Percentiles rank a stretch among this genome's conserved stretches.
These are phyloP conservation scores for Agelastica alni DNA, from an alignment of 2,888 invertebrate species.

Conservation along the genomic window DNA sequence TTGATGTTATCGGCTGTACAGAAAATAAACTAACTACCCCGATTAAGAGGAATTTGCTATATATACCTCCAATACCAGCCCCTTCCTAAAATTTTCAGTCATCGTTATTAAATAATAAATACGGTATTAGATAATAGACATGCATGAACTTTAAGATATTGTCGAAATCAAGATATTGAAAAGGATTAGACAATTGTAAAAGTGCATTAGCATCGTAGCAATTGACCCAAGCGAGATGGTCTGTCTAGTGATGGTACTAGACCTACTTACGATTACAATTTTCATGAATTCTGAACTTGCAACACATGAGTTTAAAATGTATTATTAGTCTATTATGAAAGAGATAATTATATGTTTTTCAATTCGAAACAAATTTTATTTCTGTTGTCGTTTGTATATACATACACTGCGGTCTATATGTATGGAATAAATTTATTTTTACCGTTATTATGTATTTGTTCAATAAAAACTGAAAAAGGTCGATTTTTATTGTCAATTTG, in stretches of 20 bases:
- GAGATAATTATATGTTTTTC: too few relatives aligned
- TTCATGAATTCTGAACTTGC: neutral
- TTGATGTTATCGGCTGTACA: neutral
- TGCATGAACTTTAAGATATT: constrained; percentile 40
- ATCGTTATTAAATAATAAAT: constrained; percentile 36
- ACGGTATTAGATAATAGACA: constrained; percentile 35
- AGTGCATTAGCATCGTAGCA: constrained; percentile 22
- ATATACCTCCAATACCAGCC: constrained; percentile 1
- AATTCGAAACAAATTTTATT: too few relatives aligned
- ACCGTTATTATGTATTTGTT: too few relatives aligned
- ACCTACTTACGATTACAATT: neutral
- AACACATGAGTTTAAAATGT: too few relatives aligned
- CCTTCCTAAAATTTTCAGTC: neutral
- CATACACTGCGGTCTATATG: too few relatives aligned
- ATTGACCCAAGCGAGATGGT: neutral
- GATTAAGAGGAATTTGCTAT: neutral
- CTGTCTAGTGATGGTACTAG: constrained; percentile 9
- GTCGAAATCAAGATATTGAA: constrained; percentile 34
- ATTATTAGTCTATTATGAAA: too few relatives aligned
- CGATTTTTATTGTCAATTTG: too few relatives aligned
- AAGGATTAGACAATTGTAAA: constrained; percentile 25
- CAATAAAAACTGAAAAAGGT: too few relatives aligned
- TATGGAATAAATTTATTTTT: too few relatives aligned
- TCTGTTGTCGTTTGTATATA: too few relatives aligned
- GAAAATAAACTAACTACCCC: constrained; percentile 3